Percentiles rank a stretch among this genome's conserved stretches.
Evolutionary conservation across 1,140 invertebrate genomes (phyloP).

Genomic region (Diuraphis noxia): DNA sequence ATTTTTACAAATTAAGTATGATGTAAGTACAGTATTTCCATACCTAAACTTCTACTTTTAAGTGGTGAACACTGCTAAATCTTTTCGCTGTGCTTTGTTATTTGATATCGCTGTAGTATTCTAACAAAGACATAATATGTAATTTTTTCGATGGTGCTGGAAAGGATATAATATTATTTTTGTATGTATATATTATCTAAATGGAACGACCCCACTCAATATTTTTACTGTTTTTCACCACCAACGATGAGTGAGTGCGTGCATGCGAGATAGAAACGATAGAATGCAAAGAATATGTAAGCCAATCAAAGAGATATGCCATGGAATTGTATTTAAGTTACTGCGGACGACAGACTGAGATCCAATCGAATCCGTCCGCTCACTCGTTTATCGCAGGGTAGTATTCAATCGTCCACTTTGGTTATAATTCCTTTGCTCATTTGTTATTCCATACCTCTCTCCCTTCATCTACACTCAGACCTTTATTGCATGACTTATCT

Average conservation of each 20-base stretch:
- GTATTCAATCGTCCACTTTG: background rate
- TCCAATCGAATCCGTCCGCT: background rate
- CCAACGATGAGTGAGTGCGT: background rate
- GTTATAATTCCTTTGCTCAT: background rate
- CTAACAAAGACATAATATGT: background rate
- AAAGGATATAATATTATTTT: background rate
- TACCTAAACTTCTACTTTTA: background rate
- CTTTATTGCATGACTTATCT: background rate
- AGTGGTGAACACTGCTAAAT: background rate
- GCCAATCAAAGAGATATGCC: background rate
- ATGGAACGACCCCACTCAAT: background rate
- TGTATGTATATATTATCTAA: background rate
- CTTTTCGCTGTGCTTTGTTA: background rate
- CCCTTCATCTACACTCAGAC: too few relatives aligned
- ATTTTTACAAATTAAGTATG: background rate
- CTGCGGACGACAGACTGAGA: background rate
- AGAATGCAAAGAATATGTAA: background rate
- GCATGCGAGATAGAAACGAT: background rate
- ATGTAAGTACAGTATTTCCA: background rate
- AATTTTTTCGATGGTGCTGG: background rate
- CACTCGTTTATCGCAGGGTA: background rate
- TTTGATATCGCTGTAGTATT: background rate
- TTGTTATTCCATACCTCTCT: background rate
- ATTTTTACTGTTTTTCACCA: background rate
- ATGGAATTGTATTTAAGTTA: background rate